Evolutionary conservation across 2,888 invertebrate genomes (phyloP).

Genomic region (Caenorhabditis auriculariae): DNA sequence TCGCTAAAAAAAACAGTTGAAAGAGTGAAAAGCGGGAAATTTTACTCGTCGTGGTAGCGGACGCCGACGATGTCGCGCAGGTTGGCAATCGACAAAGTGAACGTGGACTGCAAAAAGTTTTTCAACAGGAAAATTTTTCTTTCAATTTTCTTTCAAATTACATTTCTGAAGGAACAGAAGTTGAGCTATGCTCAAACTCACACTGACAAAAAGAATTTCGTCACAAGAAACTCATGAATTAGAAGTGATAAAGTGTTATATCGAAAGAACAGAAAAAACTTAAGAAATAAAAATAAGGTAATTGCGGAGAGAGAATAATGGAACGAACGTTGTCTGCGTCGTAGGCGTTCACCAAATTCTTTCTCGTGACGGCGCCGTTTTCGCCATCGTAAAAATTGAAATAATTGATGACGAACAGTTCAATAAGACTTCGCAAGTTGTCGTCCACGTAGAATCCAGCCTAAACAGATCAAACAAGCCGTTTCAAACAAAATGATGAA

Average conservation of each 20-base stretch:
- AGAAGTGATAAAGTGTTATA: background rate
- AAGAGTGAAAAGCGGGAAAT: background rate
- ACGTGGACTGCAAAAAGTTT: conserved; percentile 45
- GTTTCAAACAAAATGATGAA: too few relatives aligned
- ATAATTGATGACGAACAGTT: conserved; percentile 50
- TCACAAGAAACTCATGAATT: background rate
- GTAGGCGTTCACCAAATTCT: conserved; percentile 52
- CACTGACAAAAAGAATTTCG: too few relatives aligned
- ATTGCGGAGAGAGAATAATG: background rate
- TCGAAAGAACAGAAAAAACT: background rate
- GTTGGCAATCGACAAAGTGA: conserved; percentile 47
- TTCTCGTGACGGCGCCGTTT: conserved; percentile 38
- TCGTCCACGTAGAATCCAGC: conserved; percentile 44
- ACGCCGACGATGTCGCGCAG: conserved; percentile 18
- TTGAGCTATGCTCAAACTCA: too few relatives aligned
- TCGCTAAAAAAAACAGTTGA: conserved; percentile 38
- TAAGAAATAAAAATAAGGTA: background rate
- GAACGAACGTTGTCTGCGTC: conserved; percentile 47
- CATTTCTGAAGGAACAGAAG: too few relatives aligned
- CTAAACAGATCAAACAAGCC: conserved; percentile 23
- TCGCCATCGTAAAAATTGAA: conserved; percentile 38
- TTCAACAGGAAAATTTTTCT: background rate
- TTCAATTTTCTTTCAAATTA: background rate
- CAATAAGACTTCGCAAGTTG: conserved; percentile 37
- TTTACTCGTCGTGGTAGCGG: conserved; percentile 44